Percentiles rank a stretch among this genome's conserved stretches.
Conservation (phyloP, 2,113 vertebrate species). For the Camelus bactrianus region DNA sequence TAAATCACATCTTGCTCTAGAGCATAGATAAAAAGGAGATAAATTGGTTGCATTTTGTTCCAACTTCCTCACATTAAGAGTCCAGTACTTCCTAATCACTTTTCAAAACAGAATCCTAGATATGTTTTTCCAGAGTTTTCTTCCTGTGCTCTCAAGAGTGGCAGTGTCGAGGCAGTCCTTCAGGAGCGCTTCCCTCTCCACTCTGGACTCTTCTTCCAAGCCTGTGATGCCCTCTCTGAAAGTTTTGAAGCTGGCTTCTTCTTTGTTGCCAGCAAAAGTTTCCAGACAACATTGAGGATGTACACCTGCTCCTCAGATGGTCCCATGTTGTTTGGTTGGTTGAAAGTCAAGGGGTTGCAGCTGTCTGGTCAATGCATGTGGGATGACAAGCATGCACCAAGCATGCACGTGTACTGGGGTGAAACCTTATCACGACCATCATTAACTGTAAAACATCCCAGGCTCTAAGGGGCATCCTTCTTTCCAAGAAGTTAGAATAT, state of each 20-base stretch:
- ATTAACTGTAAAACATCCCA: neutral
- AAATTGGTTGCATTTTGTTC: neutral
- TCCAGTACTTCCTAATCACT: neutral
- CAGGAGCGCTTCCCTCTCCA: neutral
- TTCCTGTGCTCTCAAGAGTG: neutral
- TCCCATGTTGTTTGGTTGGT: neutral
- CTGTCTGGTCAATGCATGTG: neutral
- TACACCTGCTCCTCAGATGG: neutral
- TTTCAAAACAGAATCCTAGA: neutral
- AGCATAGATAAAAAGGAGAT: neutral
- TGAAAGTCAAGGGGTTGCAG: neutral
- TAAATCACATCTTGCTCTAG: neutral
- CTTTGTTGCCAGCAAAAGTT: neutral
- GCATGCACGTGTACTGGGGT: accelerated
- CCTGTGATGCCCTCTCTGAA: neutral
- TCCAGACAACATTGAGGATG: neutral
- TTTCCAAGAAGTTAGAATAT: neutral
- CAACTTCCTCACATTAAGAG: neutral
- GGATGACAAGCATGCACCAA: neutral
- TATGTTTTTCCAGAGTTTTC: neutral
- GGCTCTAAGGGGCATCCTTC: neutral
- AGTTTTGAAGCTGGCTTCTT: neutral
- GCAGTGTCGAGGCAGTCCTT: neutral
- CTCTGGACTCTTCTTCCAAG: neutral
- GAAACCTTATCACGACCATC: neutral